Evolutionary conservation across 2,113 vertebrate genomes (phyloP).

Genomic region (Raphicerus campestris): DNA sequence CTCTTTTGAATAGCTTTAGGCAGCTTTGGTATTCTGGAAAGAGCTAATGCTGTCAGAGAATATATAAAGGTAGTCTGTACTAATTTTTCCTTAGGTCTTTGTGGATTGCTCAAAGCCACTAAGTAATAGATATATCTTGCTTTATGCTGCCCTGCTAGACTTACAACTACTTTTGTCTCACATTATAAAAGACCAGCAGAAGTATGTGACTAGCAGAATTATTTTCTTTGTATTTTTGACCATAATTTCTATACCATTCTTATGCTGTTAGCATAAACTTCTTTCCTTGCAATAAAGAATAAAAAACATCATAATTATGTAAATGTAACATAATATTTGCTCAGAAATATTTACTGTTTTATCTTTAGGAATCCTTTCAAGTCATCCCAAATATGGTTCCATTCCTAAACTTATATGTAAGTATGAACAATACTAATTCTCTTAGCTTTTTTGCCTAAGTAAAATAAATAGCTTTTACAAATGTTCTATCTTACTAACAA

Average conservation of each 20-base stretch:
- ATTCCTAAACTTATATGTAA: conserved; percentile 91
- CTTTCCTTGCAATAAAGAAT: not conserved
- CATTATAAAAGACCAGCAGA: not conserved
- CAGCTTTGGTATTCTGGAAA: not conserved
- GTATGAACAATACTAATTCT: conserved; percentile 73
- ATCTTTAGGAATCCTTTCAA: conserved; percentile 84
- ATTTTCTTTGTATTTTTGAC: not conserved
- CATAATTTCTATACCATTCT: not conserved
- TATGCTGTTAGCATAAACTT: not conserved
- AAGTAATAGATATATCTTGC: not conserved
- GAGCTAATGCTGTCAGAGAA: not conserved
- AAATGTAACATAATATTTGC: not conserved
- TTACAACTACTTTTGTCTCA: not conserved
- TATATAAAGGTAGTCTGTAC: not conserved
- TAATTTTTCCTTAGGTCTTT: not conserved
- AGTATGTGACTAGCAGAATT: not conserved
- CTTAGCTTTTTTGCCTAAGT: not conserved
- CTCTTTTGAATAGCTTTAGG: not conserved
- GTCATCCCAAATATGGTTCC: conserved; percentile 87
- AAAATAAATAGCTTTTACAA: conserved; percentile 26
- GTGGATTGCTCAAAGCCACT: not conserved
- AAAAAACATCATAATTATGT: not conserved
- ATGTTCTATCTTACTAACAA: not conserved
- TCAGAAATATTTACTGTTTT: conserved; percentile 49
- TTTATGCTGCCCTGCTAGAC: not conserved